Conservation (phyloP, 2,888 invertebrate genomes). For the Drosophila nr. fundita region DNA sequence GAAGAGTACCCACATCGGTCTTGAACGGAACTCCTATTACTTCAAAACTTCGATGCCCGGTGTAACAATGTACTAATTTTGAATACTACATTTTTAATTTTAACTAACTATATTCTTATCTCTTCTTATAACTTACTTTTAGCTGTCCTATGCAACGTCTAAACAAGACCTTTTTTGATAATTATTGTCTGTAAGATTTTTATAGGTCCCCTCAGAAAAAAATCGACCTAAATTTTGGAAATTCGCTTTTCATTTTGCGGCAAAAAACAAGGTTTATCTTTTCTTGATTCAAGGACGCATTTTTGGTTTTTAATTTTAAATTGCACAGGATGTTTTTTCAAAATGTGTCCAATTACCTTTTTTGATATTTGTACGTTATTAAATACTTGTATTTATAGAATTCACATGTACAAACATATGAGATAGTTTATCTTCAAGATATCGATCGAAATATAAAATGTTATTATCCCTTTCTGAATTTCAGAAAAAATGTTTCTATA, state of each 20-base stretch:
- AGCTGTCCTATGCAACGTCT: slow-evolving; percentile 81
- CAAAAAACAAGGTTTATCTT: neutral
- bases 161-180: slow-evolving; percentile 62
- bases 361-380: too few relatives aligned
- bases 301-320: neutral
- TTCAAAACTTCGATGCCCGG: slow-evolving; percentile 83
- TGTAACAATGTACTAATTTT: slow-evolving; percentile 72
- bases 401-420: too few relatives aligned
- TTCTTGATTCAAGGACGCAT: neutral
- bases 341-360: neutral
- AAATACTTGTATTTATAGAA: neutral
- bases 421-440: neutral
- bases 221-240: neutral
- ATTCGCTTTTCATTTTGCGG: neutral
- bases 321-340: neutral
- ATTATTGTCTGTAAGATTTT: slow-evolving; percentile 71
- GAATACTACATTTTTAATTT: neutral
- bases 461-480: accelerated
- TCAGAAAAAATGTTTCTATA: neutral
- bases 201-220: neutral
- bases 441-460: neutral
- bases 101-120: neutral
- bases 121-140: neutral
- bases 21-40: slow-evolving; percentile 83
- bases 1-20: slow-evolving; percentile 83